These are phyloP conservation scores for Stigmatopora nigra DNA, from an alignment of 2,113 vertebrate genomes.

Conservation along the genomic window DNA sequence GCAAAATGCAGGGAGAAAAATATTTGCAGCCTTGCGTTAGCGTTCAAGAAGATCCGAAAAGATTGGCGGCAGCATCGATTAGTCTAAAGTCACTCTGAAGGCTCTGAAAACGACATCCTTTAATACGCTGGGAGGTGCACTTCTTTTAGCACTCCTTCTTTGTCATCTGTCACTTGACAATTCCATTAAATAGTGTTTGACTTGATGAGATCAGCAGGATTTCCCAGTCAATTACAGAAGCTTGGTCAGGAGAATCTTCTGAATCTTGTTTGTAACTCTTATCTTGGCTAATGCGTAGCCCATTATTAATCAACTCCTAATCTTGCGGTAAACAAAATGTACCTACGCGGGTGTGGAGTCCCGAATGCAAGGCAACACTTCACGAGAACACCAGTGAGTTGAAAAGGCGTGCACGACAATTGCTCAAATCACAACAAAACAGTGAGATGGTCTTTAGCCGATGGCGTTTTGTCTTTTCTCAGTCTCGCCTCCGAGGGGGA, in stretches of 20 bases:
- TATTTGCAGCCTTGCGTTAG: neutral
- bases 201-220: neutral
- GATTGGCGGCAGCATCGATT: too few relatives aligned
- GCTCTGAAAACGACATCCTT: neutral
- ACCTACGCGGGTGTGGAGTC: conserved; percentile 21
- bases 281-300: conserved; percentile 26
- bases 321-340: conserved; percentile 43
- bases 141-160: neutral
- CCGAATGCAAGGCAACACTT: conserved; percentile 19
- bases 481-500: conserved; percentile 16
- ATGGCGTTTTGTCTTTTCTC: conserved; percentile 33
- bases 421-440: conserved; percentile 29
- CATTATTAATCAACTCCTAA: conserved; percentile 21
- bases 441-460: conserved; percentile 35
- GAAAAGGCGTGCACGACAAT: conserved; percentile 22
- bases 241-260: neutral
- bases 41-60: neutral
- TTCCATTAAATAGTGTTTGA: neutral
- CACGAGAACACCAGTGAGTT: conserved; percentile 18
- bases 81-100: neutral
- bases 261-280: neutral
- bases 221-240: neutral
- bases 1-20: too few relatives aligned
- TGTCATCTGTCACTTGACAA: conserved; percentile 11
- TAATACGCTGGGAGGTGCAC: neutral